phyloP scores from a whole-genome alignment of 2,113 vertebrate genomes.

The Corythoichthys intestinalis region DNA sequence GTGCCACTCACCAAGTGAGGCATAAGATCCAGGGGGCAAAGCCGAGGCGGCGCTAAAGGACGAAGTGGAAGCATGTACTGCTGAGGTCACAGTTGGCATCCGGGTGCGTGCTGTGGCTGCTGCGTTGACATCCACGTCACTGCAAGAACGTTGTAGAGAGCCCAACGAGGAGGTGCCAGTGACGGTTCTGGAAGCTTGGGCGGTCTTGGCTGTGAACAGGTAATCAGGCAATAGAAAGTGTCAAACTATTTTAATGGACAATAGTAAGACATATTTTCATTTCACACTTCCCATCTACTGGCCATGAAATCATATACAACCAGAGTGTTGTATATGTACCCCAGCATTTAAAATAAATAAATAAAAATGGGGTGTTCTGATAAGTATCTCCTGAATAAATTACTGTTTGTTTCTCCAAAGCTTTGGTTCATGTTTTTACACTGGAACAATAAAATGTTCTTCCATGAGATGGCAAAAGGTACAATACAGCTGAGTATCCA shows the following conservation, averaged over 20 bases:
- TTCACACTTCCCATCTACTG: too few species aligned
- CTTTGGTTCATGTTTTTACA: neutral
- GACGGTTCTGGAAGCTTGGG: constrained; percentile 50
- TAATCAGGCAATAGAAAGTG: neutral
- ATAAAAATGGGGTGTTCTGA: too few species aligned
- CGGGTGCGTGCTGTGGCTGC: constrained; percentile 78
- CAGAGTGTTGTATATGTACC: neutral
- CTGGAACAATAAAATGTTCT: neutral
- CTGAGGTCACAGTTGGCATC: constrained; percentile 75
- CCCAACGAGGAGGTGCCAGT: constrained; percentile 50
- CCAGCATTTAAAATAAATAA: too few species aligned
- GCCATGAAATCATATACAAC: neutral
- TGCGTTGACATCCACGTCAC: constrained; percentile 90
- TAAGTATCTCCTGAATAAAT: too few species aligned
- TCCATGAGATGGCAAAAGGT: neutral
- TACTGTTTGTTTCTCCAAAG: neutral
- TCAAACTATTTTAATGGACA: neutral
- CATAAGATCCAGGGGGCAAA: constrained; percentile 84
- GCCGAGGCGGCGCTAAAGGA: constrained; percentile 79
- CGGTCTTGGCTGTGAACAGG: constrained; percentile 47
- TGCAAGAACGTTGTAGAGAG: constrained; percentile 86
- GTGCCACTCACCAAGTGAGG: constrained; percentile 79
- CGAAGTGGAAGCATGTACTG: constrained; percentile 71
- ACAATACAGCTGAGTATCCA: neutral
- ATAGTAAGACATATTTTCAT: too few species aligned